Evolutionary conservation across 2,888 invertebrate genomes (phyloP), one percentile per base, ranked within the genome.

Genomic region (Tiliacea aurago): DNA sequence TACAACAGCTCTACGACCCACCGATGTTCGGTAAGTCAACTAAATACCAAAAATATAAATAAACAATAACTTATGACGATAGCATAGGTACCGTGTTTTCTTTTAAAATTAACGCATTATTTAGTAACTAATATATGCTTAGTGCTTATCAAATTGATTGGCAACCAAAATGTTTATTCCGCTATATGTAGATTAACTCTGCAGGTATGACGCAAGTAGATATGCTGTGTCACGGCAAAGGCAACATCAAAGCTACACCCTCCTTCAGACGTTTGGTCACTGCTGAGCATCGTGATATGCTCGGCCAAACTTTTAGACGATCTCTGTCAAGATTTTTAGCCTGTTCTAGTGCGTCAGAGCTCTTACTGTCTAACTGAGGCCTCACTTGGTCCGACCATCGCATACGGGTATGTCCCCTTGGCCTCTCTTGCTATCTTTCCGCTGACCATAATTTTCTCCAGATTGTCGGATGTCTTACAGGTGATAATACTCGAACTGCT

Each of bases 101-200:
- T 62, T 23, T 20, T 13, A 45, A 45, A 62, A 62, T 28, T 20
- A 9, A 28, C 45, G 18, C 23, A 28, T 20, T 45, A 45, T 28
- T 23, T 28, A 45, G 28, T 20, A 28, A 49, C 67, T 28, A 37
- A 41, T 20, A 13, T 68, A 68, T 65, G 7, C 28, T 23, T 28
- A 11, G 11, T 62, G 4, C 64, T 68, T 47, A 65, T 65, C 18
- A 45, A 61, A 37, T 66, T 20, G 28, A 10, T 66, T 66, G 49
- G 20, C 28, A 33, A 69, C 13, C n/a, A 43, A 53, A 69, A 69
- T 28, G 51, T 69, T n/a, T 33, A 23, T n/a, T n/a, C n/a, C n/a
- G n/a, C n/a, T n/a, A n/a, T n/a, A n/a, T n/a, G n/a, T n/a, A n/a
- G n/a, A n/a, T n/a, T n/a, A n/a, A n/a, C n/a, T n/a, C n/a, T n/a